A percentile compares a stretch with the other conserved stretches of the same genome.
Conservation (phyloP, 2,113 vertebrate genomes). For the Daphoenositta chrysoptera region DNA sequence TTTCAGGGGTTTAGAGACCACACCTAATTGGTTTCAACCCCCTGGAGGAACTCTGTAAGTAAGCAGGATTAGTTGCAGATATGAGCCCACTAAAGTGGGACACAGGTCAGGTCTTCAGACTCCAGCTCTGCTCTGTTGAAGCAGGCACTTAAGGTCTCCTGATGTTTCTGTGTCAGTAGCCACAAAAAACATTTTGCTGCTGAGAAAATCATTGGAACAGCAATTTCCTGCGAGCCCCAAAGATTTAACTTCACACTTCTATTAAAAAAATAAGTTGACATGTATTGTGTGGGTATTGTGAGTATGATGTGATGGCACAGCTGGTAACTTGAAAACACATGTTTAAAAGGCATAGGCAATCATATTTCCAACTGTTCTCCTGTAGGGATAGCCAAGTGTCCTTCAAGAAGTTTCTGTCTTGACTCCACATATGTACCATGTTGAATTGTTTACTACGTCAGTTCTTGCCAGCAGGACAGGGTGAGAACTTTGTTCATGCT, state of each 20-base stretch:
- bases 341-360: slow-evolving; percentile 57
- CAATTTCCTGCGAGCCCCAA: slow-evolving; percentile 33
- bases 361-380: slow-evolving; percentile 21
- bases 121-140: slow-evolving; percentile 36
- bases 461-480: slow-evolving; percentile 21
- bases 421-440: slow-evolving; percentile 41
- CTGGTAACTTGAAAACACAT: slow-evolving; percentile 66
- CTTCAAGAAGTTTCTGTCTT: slow-evolving; percentile 18
- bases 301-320: slow-evolving; percentile 60
- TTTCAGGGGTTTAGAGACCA: slow-evolving; percentile 18
- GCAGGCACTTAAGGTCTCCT: slow-evolving; percentile 77
- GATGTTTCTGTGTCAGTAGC: slow-evolving; percentile 62
- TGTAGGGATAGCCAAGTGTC: neutral
- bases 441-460: neutral
- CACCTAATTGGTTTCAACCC: slow-evolving; percentile 20
- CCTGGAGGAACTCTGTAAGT: neutral
- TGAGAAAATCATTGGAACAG: slow-evolving; percentile 8
- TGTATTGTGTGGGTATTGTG: slow-evolving; percentile 45
- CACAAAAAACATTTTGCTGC: slow-evolving; percentile 20
- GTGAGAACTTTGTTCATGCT: neutral
- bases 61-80: slow-evolving; percentile 42
- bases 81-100: slow-evolving; percentile 33
- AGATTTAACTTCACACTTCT: slow-evolving; percentile 42
- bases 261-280: slow-evolving; percentile 33
- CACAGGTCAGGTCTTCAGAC: slow-evolving; percentile 33